Evolutionary conservation across 2,888 invertebrate genomes (phyloP).

Genomic region (Andrena minutula): DNA sequence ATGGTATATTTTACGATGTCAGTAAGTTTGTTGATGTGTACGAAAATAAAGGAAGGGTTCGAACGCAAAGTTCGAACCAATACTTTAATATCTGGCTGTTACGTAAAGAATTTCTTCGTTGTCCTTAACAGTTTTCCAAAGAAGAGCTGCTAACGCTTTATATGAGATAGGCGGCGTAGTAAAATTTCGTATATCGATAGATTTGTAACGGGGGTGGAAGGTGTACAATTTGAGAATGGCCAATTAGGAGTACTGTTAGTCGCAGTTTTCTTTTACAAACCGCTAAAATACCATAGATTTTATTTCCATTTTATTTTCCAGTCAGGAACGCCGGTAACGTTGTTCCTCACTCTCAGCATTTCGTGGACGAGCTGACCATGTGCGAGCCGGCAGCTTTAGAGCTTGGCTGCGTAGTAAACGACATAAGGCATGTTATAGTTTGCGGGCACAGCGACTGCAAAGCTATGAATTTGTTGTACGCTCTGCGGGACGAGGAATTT

Average conservation of each 20-base stretch:
- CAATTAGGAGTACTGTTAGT: neutral
- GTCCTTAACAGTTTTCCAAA: neutral
- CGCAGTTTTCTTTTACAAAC: neutral
- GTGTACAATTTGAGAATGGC: neutral
- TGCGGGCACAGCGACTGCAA: slow-evolving; percentile 99
- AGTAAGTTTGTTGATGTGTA: too few relatives aligned
- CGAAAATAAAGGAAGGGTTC: too few relatives aligned
- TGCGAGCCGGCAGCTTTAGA: slow-evolving; percentile 98
- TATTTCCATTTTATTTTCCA: slow-evolving; percentile 83
- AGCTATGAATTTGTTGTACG: slow-evolving; percentile 97
- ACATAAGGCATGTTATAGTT: slow-evolving; percentile 96
- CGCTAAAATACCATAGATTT: neutral
- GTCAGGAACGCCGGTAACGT: slow-evolving; percentile 98
- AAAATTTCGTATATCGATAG: neutral
- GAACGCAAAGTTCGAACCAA: too few relatives aligned
- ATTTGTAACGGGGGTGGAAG: neutral
- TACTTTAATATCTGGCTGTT: neutral
- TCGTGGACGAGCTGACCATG: slow-evolving; percentile 94
- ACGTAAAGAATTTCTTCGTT: neutral
- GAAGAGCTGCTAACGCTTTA: neutral
- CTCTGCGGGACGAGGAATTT: slow-evolving; percentile 92
- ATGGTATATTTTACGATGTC: too few relatives aligned
- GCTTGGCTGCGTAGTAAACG: slow-evolving; percentile 96
- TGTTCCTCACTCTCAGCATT: slow-evolving; percentile 96
- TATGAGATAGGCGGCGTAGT: neutral